phyloP scores from a whole-genome alignment of 2,888 invertebrate species.

The Eudasyphora cyanicolor region DNA sequence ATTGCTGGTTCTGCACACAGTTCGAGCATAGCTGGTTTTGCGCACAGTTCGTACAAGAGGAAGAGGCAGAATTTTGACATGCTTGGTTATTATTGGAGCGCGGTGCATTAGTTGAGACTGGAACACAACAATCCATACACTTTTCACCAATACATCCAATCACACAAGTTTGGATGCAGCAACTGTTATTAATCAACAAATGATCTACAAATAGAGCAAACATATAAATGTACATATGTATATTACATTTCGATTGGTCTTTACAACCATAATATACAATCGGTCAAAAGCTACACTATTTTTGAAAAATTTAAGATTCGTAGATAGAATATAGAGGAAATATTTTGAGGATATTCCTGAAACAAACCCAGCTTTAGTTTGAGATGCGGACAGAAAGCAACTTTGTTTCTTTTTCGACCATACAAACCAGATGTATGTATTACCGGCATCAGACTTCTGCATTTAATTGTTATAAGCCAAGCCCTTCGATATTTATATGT shows the following conservation, averaged over 20 bases:
- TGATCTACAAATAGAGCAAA: conserved; percentile 51
- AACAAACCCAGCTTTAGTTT: neutral
- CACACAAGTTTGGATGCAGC: conserved; percentile 31
- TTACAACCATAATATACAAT: too few relatives aligned
- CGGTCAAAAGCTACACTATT: too few relatives aligned
- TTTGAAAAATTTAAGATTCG: too few relatives aligned
- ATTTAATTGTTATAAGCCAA: too few relatives aligned
- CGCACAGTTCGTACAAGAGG: neutral
- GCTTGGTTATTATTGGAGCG: neutral
- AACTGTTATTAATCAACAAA: conserved; percentile 29
- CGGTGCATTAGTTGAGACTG: conserved; percentile 36
- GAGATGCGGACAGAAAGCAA: neutral
- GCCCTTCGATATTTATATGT: too few relatives aligned
- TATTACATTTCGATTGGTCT: too few relatives aligned
- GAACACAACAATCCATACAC: neutral
- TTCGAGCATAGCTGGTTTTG: neutral
- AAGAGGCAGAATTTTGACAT: neutral
- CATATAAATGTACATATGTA: too few relatives aligned
- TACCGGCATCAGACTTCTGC: too few relatives aligned
- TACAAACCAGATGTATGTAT: too few relatives aligned
- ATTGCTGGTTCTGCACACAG: neutral
- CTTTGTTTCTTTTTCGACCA: too few relatives aligned
- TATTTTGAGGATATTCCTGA: too few relatives aligned
- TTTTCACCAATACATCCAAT: neutral
- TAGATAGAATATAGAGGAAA: too few relatives aligned